phyloP scores from a whole-genome alignment of 2,888 invertebrate genomes.

The Cyrtodaria siliqua region DNA sequence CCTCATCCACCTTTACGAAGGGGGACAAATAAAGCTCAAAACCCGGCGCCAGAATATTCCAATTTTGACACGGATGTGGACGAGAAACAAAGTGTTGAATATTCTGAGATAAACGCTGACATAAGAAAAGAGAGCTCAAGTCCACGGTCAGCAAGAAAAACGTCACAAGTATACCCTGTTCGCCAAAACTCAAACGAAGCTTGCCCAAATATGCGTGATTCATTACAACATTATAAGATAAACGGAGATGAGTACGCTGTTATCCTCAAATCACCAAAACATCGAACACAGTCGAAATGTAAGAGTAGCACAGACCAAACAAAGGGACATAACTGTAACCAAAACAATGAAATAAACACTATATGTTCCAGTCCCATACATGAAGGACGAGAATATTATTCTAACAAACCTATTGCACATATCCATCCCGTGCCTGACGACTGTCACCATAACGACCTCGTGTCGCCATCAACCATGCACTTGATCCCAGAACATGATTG shows the following conservation, averaged over 20 bases:
- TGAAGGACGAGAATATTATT: neutral
- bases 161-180: neutral
- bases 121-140: slow-evolving; percentile 16
- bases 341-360: neutral
- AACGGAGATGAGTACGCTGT: slow-evolving; percentile 47
- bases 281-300: slow-evolving; percentile 26
- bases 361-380: neutral
- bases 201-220: slow-evolving; percentile 1
- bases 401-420: slow-evolving; percentile 30
- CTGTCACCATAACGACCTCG: slow-evolving; percentile 5
- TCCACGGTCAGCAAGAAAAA: neutral
- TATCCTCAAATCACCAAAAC: slow-evolving; percentile 30
- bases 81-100: slow-evolving; percentile 24
- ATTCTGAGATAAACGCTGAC: slow-evolving; percentile 31
- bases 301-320: neutral
- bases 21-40: slow-evolving; percentile 39
- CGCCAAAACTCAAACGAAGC: neutral
- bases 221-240: slow-evolving; percentile 44
- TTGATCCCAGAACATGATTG: slow-evolving; percentile 62
- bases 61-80: slow-evolving; percentile 46
- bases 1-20: slow-evolving; percentile 36
- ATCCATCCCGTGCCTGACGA: slow-evolving; percentile 59
- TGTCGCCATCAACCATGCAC: slow-evolving; percentile 53
- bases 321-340: neutral
- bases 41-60: slow-evolving; percentile 53